Evolutionary conservation across 2,888 invertebrate species (phyloP), one percentile per base, ranked within the genome.

Genomic region (Andricus quercusramuli): DNA sequence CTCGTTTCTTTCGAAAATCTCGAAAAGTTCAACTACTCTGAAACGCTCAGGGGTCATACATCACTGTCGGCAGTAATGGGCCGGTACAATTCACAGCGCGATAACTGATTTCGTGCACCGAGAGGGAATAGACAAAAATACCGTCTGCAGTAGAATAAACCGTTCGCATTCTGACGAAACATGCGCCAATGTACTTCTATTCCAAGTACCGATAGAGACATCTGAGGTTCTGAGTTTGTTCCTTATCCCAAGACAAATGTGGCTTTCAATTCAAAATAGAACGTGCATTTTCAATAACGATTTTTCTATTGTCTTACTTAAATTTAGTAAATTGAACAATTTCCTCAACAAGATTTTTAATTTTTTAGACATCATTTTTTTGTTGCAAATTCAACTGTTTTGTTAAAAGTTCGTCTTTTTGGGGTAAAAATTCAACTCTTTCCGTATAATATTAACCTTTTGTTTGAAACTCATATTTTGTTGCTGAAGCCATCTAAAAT

Each of bases 71-170:
- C 68, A 68, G 68, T 68, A 68, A 68, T 68, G 44, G 68, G 44
- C 25, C 25, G 44, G 68, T 68, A 68, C 66, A 66, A 66, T 66
- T 66, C 66, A 66, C 44, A 44, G 68, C 15, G 68, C 68, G 68
- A 68, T 68, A 68, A 68, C 44, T 68, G 68, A 68, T 68, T 68
- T 44, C 68, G 68, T 44, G 68, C 25, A 47, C 68, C 68, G 47
- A 68, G 25, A 68, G 68, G 68, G 68, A 68, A 68, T 68, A 47
- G 68, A 68, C 68, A 68, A 68, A 68, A 68, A 25, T 68, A 68
- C 25, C 22, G 47, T 44, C 68, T 68, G 2, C 41, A 68, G 44
- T 68, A 47, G 25, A 47, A 68, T 68, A 68, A 68, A 68, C 68
- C 44, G 68, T 47, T 47, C 25, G 25, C 44, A 68, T 68, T 68